Conservation (phyloP, 2,113 vertebrate species). For the Albula goreensis region DNA sequence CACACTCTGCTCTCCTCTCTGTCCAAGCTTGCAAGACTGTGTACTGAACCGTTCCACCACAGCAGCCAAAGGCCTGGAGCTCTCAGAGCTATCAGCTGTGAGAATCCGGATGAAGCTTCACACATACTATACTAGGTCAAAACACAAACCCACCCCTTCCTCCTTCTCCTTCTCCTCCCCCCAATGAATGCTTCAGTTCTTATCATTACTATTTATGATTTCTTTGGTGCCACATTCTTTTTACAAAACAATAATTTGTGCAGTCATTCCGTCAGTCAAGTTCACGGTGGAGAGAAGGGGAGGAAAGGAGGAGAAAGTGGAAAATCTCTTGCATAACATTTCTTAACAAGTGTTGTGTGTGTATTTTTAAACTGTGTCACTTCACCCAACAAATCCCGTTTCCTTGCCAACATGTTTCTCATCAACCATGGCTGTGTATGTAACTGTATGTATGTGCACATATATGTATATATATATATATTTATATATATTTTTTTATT, state of each 20-base stretch:
- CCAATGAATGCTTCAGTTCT: no score
- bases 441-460: slow-evolving; percentile 28
- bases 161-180: background rate
- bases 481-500: slow-evolving; percentile 35
- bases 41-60: background rate
- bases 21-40: background rate
- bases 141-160: background rate
- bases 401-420: slow-evolving; percentile 65
- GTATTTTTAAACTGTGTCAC: slow-evolving; percentile 65
- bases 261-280: slow-evolving; percentile 53
- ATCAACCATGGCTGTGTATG: slow-evolving; percentile 29
- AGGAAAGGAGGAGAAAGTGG: slow-evolving; percentile 13
- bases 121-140: background rate
- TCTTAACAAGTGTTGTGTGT: slow-evolving; percentile 54
- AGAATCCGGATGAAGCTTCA: no score
- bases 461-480: no score
- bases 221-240: no score
- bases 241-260: slow-evolving; percentile 47
- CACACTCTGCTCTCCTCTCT: background rate
- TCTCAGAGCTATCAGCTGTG: no score
- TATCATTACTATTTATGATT: no score
- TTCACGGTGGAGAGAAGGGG: slow-evolving; percentile 34
- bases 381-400: slow-evolving; percentile 62
- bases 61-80: slow-evolving; percentile 32
- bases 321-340: slow-evolving; percentile 63